A percentile compares a stretch with the other conserved stretches of the same genome.
Conservation (phyloP, 2,113 vertebrate species). For the Onychostruthus taczanowskii region DNA sequence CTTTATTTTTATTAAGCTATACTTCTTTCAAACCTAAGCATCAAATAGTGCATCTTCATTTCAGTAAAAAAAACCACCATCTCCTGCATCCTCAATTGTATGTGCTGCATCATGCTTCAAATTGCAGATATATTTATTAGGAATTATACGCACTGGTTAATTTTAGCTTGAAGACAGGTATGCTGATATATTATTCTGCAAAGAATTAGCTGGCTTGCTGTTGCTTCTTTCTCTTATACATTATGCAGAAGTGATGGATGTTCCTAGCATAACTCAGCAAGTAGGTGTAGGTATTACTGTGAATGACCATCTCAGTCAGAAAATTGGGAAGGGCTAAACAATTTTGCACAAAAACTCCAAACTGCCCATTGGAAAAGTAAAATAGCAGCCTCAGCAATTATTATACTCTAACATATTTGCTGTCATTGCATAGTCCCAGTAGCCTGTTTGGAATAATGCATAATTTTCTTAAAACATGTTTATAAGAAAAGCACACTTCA, state of each 20-base stretch:
- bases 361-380: neutral
- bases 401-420: neutral
- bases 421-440: neutral
- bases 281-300: neutral
- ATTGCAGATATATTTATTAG: neutral
- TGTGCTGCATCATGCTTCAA: neutral
- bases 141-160: neutral
- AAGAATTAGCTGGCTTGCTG: neutral
- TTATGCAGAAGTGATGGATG: neutral
- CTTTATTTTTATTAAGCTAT: conserved; percentile 21
- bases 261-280: neutral
- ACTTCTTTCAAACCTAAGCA: neutral
- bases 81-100: neutral
- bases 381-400: neutral
- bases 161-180: neutral
- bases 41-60: neutral
- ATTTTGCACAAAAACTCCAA: neutral
- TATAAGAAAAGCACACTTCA: neutral
- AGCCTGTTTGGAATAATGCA: neutral
- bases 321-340: neutral
- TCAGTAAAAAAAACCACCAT: neutral
- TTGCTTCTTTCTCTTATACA: neutral
- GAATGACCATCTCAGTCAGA: neutral
- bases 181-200: neutral
- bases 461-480: neutral